Base-by-base conservation (phyloP, 2,888 invertebrate species). In the Seira sanloemensis region DNA sequence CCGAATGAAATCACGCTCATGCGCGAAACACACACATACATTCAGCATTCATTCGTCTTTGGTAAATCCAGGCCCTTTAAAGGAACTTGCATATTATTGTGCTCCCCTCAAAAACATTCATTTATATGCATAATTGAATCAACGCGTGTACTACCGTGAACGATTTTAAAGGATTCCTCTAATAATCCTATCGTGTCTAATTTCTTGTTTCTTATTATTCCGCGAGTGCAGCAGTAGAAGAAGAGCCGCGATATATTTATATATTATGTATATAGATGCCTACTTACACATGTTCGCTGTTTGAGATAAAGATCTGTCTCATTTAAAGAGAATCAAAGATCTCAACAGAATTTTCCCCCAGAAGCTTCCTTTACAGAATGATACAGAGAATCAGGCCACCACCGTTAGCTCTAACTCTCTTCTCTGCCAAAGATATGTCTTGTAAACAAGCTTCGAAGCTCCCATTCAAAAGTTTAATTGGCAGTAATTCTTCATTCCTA, bases 301-400 rank as follows among this genome's bases (percentile, higher is more conserved):
- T 37, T 7, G 50, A 50, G 50, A 50, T 50, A 50, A 50, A 50
- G 16, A 50, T 50, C 50, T 50, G 50, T 50, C 50, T 50, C 50
- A 50, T 50, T 12, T 50, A 12, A 37, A 37, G 37, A 37, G n/a
- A n/a, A n/a, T 7, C 50, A 50, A 50, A 50, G 5, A 50, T 50
- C 50, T 50, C 12, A 4, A 37, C 37, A 4, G 37, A 37, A 37
- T 37, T n/a, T n/a, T 12, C 37, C 50, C n/a, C 50, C 16, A n/a
- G 50, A n/a, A 37, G 37, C 37, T 37, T 4, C 37, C 4, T 37
- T 4, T 37, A n/a, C n/a, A n/a, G n/a, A n/a, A n/a, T n/a, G n/a
- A n/a, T n/a, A n/a, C n/a, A n/a, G n/a, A 37, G n/a, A 50, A 50
- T 50, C 50, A 50, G 50, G 50, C 50, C 50, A 50, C 50, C 50